Evolutionary conservation across 2,797 vertebrate species (phyloP).

Genomic region (Taeniopygia guttata): DNA sequence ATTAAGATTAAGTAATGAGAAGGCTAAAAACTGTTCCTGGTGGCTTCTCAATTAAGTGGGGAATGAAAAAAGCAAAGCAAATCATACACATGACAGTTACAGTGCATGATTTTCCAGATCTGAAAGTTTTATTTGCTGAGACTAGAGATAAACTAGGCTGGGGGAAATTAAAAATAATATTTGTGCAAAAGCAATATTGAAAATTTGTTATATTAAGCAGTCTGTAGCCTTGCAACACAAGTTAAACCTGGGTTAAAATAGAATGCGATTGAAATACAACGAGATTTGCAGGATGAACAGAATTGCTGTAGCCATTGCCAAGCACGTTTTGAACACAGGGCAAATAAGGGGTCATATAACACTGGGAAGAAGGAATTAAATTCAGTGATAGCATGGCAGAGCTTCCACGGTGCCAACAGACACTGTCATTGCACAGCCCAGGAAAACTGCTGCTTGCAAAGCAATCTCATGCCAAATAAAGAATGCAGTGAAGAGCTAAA

Average conservation of each 20-base stretch:
- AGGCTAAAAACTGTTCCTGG: not conserved
- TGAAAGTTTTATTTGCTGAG: not conserved
- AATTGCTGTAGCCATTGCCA: not conserved
- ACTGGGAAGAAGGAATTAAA: not conserved
- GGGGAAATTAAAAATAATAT: not conserved
- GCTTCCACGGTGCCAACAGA: not conserved
- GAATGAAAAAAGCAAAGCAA: not conserved
- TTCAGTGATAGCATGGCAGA: not conserved
- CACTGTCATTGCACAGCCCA: not conserved
- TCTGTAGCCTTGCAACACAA: not conserved
- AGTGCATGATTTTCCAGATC: not conserved
- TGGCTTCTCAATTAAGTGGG: slow-evolving; percentile 40
- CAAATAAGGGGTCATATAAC: not conserved
- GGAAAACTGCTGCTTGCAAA: not conserved
- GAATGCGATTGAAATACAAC: not conserved
- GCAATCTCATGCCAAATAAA: not conserved
- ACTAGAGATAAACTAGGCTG: not conserved
- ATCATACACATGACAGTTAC: not conserved
- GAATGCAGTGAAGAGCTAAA: not conserved
- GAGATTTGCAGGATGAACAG: not conserved
- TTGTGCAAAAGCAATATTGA: not conserved
- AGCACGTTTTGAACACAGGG: not conserved
- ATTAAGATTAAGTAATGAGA: slow-evolving; percentile 53
- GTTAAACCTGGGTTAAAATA: not conserved
- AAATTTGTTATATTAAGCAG: not conserved